A percentile compares a stretch with the other conserved stretches of the same genome.
Evolutionary conservation across 2,113 vertebrate species (phyloP).

Genomic region (Gallinago undulata): DNA sequence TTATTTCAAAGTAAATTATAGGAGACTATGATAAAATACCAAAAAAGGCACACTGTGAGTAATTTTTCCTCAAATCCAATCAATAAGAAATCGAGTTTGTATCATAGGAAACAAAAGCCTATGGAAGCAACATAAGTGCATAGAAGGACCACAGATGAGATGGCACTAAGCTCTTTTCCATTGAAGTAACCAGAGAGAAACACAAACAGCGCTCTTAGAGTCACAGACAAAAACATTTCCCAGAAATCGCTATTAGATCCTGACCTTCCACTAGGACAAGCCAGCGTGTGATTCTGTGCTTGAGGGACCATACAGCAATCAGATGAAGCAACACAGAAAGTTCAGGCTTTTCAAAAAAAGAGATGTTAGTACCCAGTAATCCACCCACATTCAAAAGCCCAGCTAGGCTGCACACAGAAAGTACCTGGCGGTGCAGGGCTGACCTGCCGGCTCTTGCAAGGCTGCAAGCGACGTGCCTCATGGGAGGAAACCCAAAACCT

Average conservation of each 20-base stretch:
- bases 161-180: background rate
- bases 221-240: background rate
- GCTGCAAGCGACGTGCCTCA: accelerated
- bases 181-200: background rate
- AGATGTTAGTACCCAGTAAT: background rate
- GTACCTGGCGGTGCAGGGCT: background rate
- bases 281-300: background rate
- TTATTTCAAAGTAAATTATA: background rate
- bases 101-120: background rate
- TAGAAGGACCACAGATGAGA: background rate
- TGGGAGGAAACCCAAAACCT: background rate
- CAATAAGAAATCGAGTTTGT: background rate
- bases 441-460: background rate
- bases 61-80: background rate
- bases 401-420: background rate
- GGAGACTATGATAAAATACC: background rate
- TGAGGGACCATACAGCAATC: background rate
- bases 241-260: background rate
- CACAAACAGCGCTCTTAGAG: background rate
- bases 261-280: background rate
- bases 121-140: background rate
- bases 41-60: background rate
- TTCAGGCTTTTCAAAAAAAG: background rate
- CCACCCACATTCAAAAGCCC: background rate
- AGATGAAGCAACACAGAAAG: background rate